Evolutionary conservation across 1,140 invertebrate genomes (phyloP).

Genomic region (Chlorops oryzae): DNA sequence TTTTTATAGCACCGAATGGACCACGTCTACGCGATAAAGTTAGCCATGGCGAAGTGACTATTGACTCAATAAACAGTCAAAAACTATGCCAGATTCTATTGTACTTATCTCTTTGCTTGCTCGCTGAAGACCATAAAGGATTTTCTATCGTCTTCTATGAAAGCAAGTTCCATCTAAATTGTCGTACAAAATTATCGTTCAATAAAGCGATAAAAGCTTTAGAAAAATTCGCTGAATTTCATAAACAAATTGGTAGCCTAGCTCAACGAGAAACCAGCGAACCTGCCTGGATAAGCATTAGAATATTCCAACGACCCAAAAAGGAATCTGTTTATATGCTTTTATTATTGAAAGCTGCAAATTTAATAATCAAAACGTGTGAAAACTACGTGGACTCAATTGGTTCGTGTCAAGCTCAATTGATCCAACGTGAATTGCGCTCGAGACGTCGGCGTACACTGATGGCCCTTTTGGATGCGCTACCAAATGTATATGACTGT

Average conservation of each 20-base stretch:
- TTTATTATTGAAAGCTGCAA: constrained; percentile 11
- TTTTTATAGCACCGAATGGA: constrained; percentile 19
- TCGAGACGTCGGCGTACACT: constrained; percentile 15
- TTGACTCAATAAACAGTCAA: constrained; percentile 5
- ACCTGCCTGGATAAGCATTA: too few relatives aligned
- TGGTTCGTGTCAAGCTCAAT: neutral
- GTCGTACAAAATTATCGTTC: neutral
- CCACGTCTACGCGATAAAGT: constrained; percentile 22
- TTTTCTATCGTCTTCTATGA: constrained; percentile 6
- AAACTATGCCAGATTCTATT: constrained; percentile 7
- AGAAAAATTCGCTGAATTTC: neutral
- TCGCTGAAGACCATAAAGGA: neutral
- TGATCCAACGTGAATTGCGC: constrained; percentile 12
- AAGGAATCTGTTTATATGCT: constrained; percentile 15
- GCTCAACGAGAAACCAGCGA: neutral
- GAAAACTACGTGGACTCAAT: constrained; percentile 11
- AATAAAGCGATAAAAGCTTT: neutral
- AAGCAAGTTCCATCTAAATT: constrained; percentile 19
- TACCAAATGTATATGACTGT: constrained; percentile 8
- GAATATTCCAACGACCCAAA: constrained; percentile 15
- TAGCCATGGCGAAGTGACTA: constrained; percentile 21
- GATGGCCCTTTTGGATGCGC: constrained; percentile 6
- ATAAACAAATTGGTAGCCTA: neutral
- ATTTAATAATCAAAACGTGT: constrained; percentile 5
- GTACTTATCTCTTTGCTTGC: constrained; percentile 3